phyloP scores from a whole-genome alignment of 2,797 vertebrate species.

The Darevskia nairensis region DNA sequence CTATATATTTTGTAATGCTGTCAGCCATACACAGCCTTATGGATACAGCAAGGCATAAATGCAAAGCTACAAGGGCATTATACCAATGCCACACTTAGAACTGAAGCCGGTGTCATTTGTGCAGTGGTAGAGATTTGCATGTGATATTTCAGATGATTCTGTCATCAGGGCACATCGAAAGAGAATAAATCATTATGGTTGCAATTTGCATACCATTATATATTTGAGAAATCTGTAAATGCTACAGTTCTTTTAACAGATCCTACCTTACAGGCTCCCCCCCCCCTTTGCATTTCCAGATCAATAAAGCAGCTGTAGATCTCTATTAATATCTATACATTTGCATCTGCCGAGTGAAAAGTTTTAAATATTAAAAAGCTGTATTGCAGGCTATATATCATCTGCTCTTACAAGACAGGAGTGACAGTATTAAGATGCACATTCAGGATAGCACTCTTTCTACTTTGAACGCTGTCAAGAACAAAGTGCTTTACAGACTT shows the following conservation, averaged over 20 bases:
- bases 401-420: conserved; percentile 89
- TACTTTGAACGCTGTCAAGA: conserved; percentile 90
- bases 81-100: background rate
- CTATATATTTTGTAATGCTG: background rate
- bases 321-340: conserved; percentile 71
- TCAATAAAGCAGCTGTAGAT: conserved; percentile 68
- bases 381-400: conserved; percentile 85
- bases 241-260: conserved; percentile 19
- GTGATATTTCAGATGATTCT: conserved; percentile 34
- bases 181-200: background rate
- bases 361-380: conserved; percentile 93
- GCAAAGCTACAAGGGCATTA: background rate
- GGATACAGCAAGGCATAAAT: background rate
- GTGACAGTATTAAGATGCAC: conserved; percentile 93
- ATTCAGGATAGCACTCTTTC: conserved; percentile 88
- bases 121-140: conserved; percentile 2
- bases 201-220: conserved; percentile 32
- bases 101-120: conserved; percentile 6
- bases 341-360: conserved; percentile 78
- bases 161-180: background rate
- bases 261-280: conserved; percentile 43
- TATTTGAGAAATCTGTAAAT: conserved; percentile 50
- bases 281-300: conserved; percentile 64
- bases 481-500: conserved; percentile 93
- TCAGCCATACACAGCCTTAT: background rate